These are phyloP conservation scores for Tenualosa thibaudeaui DNA, from an alignment of 2,797 vertebrate genomes.

Conservation along the genomic window DNA sequence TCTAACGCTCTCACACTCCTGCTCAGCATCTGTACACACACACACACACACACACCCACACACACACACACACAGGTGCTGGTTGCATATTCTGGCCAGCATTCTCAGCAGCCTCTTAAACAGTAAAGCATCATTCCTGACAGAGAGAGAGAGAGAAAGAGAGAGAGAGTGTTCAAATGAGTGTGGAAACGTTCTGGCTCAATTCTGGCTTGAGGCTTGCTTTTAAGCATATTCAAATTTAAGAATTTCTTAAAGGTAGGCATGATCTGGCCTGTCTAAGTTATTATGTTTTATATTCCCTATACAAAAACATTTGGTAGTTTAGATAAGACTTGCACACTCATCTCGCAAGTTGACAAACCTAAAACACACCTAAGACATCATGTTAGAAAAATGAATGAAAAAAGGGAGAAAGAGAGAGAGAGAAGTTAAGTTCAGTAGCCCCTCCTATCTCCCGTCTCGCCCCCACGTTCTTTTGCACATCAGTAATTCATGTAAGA, in stretches of 20 bases:
- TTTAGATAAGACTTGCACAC: background rate
- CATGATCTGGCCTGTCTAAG: background rate
- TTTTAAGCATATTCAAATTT: background rate
- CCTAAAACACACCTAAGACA: no score
- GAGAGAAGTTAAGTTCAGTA: background rate
- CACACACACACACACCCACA: slow-evolving; percentile 2
- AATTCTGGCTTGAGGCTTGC: no score
- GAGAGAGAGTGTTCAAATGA: background rate
- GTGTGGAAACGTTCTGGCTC: no score
- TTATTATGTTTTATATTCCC: background rate
- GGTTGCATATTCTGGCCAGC: background rate
- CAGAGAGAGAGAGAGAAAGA: background rate
- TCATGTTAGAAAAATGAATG: background rate
- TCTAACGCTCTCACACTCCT: background rate
- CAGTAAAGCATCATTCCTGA: slow-evolving; percentile 28
- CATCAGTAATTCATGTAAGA: background rate
- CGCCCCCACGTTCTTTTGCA: background rate
- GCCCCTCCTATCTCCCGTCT: background rate
- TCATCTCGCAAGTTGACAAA: background rate
- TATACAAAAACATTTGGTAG: background rate
- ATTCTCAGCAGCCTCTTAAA: slow-evolving; percentile 12
- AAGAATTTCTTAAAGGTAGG: background rate
- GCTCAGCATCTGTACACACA: background rate
- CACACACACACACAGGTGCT: background rate
- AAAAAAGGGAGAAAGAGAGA: background rate